Conservation (phyloP, 2,888 invertebrate genomes). For the Lasioglossum morio region DNA sequence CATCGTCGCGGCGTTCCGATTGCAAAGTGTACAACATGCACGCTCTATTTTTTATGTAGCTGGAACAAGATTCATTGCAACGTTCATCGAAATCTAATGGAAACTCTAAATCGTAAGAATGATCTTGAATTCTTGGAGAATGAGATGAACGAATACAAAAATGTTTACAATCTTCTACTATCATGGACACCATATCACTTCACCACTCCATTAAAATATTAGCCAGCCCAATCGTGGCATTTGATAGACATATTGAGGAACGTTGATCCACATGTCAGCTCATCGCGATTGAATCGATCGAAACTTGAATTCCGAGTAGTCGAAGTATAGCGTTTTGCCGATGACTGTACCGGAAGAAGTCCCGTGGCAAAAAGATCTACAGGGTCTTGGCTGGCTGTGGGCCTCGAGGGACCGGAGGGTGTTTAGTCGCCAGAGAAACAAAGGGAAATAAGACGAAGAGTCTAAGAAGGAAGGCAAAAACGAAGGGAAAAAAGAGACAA, state of each 20-base stretch:
- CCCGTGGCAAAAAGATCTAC: constrained; percentile 69
- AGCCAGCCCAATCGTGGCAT: background rate
- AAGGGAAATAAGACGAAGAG: constrained; percentile 72
- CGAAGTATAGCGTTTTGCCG: constrained; percentile 51
- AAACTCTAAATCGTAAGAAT: background rate
- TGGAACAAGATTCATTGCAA: background rate
- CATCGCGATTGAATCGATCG: background rate
- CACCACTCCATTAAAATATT: background rate
- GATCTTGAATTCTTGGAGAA: background rate
- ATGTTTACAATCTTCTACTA: background rate
- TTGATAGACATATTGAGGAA: background rate
- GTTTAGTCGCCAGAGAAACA: constrained; percentile 72
- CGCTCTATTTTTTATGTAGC: constrained; percentile 7
- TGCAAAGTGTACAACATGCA: background rate
- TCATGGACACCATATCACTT: background rate
- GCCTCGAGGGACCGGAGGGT: constrained; percentile 65
- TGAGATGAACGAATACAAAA: background rate
- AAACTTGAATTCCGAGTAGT: background rate
- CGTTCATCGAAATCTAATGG: background rate
- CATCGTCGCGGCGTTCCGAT: constrained; percentile 1
- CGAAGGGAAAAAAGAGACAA: constrained; percentile 41
- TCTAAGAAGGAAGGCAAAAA: constrained; percentile 43
- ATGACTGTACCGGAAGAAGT: constrained; percentile 76
- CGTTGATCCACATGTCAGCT: background rate
- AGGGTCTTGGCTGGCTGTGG: constrained; percentile 64